Conservation (phyloP, 2,113 vertebrate genomes). For the Crypturellus undulatus region DNA sequence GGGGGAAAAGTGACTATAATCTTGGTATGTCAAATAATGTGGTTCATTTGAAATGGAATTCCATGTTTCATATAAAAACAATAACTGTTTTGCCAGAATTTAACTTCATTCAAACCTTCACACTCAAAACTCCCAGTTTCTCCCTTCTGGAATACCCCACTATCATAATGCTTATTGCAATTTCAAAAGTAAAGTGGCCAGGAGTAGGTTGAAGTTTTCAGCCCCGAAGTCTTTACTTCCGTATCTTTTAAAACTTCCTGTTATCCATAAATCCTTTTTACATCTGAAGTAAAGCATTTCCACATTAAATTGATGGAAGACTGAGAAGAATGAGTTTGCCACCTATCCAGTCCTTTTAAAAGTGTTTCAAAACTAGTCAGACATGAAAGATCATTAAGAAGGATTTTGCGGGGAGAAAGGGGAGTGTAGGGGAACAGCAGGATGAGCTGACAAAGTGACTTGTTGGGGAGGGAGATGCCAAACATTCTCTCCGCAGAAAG, state of each 20-base stretch:
- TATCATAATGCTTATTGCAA: background rate
- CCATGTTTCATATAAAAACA: background rate
- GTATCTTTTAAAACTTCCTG: background rate
- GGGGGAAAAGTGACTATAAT: background rate
- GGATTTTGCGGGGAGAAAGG: background rate
- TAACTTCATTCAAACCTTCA: background rate
- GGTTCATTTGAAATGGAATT: background rate
- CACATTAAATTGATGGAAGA: background rate
- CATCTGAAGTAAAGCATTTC: background rate
- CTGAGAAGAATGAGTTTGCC: background rate
- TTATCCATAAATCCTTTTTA: background rate
- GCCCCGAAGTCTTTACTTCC: background rate
- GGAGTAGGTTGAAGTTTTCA: background rate
- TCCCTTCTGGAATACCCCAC: background rate
- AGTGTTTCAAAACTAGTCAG: constrained; percentile 15
- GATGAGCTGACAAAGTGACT: background rate
- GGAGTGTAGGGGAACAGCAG: background rate
- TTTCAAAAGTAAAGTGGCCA: background rate
- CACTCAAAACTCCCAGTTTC: background rate
- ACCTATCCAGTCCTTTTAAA: background rate
- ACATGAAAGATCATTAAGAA: constrained; percentile 21
- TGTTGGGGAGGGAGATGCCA: background rate
- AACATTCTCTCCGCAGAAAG: background rate
- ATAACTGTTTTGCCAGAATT: background rate
- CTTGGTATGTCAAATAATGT: background rate